These are phyloP conservation scores for Campoletis sonorensis DNA, from an alignment of 1,140 invertebrate species.

Conservation along the genomic window DNA sequence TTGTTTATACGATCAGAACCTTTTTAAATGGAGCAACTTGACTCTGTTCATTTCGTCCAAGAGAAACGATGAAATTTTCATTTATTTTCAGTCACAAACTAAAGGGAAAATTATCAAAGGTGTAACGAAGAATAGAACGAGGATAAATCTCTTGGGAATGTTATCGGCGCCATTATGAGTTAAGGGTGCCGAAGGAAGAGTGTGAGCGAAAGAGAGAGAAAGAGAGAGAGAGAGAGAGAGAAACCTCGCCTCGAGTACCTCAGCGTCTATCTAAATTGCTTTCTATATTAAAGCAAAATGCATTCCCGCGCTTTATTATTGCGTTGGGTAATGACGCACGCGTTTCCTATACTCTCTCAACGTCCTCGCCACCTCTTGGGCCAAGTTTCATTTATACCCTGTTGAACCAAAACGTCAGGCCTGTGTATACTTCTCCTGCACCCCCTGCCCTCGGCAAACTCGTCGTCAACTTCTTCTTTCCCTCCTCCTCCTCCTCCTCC, in stretches of 20 bases:
- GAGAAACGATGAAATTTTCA: conserved; percentile 11
- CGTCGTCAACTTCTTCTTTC: conserved; percentile 10
- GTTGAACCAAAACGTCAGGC: not conserved
- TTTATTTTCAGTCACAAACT: not conserved
- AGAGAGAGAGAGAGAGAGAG: not conserved
- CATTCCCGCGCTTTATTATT: conserved; percentile 61
- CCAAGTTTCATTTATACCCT: conserved; percentile 17
- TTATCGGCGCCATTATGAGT: conserved; percentile 60
- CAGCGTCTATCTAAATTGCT: conserved; percentile 61
- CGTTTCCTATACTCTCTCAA: not conserved
- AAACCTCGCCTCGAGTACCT: conserved; percentile 19
- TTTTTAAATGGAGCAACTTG: too few species aligned
- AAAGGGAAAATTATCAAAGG: conserved; percentile 12
- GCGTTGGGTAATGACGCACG: conserved; percentile 47
- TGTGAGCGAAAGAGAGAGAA: not conserved
- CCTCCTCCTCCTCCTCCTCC: not conserved
- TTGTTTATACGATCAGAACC: not conserved
- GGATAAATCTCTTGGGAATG: conserved; percentile 48
- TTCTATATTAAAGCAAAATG: conserved; percentile 64
- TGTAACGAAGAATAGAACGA: conserved; percentile 20
- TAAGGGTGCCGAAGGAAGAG: not conserved
- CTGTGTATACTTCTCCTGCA: not conserved
- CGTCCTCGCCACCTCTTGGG: not conserved
- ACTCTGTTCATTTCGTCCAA: not conserved
- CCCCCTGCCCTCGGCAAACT: not conserved